Percentiles rank a stretch among this genome's conserved stretches.
phyloP scores from a whole-genome alignment of 2,888 invertebrate genomes.

The Apamea epomidion region DNA sequence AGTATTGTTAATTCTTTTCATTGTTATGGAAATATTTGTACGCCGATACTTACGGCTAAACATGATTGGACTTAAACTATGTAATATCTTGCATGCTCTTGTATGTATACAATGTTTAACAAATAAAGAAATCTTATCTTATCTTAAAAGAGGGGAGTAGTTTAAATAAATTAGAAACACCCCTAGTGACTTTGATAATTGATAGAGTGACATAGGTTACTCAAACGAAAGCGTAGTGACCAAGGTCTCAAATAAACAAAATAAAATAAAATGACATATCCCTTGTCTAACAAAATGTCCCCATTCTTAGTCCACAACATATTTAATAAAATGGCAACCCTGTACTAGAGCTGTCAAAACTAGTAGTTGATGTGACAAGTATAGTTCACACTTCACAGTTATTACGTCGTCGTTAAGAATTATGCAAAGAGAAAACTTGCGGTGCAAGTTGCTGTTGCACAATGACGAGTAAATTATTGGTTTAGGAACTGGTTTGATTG shows the following conservation, averaged over 20 bases:
- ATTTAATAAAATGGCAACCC: conserved; percentile 40
- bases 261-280: too few relatives aligned
- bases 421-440: conserved; percentile 55
- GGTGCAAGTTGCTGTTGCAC: conserved; percentile 49
- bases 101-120: too few relatives aligned
- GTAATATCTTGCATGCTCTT: too few relatives aligned
- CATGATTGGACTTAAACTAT: too few relatives aligned
- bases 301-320: neutral
- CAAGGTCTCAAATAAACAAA: neutral
- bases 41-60: too few relatives aligned
- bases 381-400: conserved; percentile 51
- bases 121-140: too few relatives aligned
- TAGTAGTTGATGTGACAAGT: conserved; percentile 45
- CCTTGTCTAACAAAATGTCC: conserved; percentile 1
- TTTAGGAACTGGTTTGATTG: conserved; percentile 26
- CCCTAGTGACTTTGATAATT: too few relatives aligned
- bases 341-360: conserved; percentile 41
- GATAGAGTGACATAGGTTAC: too few relatives aligned
- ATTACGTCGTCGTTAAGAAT: conserved; percentile 48
- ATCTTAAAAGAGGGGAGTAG: too few relatives aligned
- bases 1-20: too few relatives aligned
- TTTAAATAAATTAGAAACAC: too few relatives aligned
- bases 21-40: too few relatives aligned
- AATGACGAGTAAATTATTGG: conserved; percentile 25
- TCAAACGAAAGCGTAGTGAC: neutral